phyloP scores from a whole-genome alignment of 2,113 vertebrate species.

The Azemiops feae region DNA sequence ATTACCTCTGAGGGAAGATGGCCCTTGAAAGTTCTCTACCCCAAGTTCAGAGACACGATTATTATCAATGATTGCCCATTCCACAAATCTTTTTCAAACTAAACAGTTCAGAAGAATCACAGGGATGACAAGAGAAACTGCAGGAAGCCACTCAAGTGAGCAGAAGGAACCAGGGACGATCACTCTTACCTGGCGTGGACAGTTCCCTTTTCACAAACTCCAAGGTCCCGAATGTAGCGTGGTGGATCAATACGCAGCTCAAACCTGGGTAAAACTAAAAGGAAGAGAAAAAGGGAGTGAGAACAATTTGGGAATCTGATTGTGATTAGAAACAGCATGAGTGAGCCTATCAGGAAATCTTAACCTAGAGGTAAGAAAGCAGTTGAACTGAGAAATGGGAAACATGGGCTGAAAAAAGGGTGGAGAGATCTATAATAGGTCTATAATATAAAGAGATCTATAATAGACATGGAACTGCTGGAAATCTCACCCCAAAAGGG shows the following conservation, averaged over 20 bases:
- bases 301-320: background rate
- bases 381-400: background rate
- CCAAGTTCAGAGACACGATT: background rate
- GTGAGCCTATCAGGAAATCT: background rate
- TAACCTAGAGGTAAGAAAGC: background rate
- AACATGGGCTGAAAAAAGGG: background rate
- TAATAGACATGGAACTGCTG: background rate
- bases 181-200: constrained; percentile 81
- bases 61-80: background rate
- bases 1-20: background rate
- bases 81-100: background rate
- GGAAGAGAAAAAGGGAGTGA: background rate
- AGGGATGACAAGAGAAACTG: too few relatives aligned
- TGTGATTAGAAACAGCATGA: background rate
- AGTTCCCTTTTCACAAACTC: constrained; percentile 78
- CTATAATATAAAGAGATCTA: background rate
- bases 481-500: background rate
- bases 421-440: background rate
- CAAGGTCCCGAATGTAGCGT: constrained; percentile 81
- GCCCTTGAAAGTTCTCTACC: background rate
- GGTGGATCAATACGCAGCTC: constrained; percentile 83
- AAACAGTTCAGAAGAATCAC: background rate
- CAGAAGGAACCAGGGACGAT: rapidly evolving
- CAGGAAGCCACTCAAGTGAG: background rate
- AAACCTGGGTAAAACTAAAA: constrained; percentile 85